These are phyloP conservation scores for Nomia melanderi DNA, from an alignment of 1,140 invertebrate species.

Conservation along the genomic window DNA sequence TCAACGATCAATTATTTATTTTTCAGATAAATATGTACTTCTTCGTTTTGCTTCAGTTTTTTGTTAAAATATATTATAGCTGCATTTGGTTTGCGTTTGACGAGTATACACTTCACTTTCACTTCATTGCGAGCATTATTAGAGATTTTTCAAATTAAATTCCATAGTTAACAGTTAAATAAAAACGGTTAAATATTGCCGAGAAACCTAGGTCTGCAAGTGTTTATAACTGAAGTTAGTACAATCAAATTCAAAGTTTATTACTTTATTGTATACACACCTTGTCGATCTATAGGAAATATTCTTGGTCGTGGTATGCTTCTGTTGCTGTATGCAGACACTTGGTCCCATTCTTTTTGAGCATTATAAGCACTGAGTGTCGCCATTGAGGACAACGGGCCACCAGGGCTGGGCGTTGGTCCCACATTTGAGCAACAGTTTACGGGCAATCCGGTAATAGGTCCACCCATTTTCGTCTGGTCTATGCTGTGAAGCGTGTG, in stretches of 20 bases:
- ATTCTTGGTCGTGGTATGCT: conserved; percentile 93
- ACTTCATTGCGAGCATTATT: too few species aligned
- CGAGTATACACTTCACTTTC: too few species aligned
- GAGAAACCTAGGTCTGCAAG: too few species aligned
- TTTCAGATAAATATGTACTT: too few species aligned
- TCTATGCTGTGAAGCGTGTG: conserved; percentile 86
- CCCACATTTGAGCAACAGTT: conserved; percentile 88
- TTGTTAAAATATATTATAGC: too few species aligned
- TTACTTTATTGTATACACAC: conserved; percentile 41
- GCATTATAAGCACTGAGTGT: conserved; percentile 89
- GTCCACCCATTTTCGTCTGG: conserved; percentile 84
- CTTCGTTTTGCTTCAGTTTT: too few species aligned
- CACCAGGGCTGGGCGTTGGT: conserved; percentile 87
- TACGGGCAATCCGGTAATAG: conserved; percentile 86
- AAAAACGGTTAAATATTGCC: too few species aligned
- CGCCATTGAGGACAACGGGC: conserved; percentile 91
- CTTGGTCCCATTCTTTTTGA: conserved; percentile 96
- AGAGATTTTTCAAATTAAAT: too few species aligned
- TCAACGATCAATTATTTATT: too few species aligned
- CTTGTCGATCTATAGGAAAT: conserved; percentile 87
- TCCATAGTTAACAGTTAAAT: too few species aligned
- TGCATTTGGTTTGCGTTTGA: too few species aligned
- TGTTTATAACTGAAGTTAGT: too few species aligned
- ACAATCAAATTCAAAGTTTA: neutral
- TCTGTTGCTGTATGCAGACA: conserved; percentile 94